Percentiles rank a stretch among this genome's conserved stretches.
Conservation (phyloP, 2,888 invertebrate genomes). For the Cremastinae sp. region DNA sequence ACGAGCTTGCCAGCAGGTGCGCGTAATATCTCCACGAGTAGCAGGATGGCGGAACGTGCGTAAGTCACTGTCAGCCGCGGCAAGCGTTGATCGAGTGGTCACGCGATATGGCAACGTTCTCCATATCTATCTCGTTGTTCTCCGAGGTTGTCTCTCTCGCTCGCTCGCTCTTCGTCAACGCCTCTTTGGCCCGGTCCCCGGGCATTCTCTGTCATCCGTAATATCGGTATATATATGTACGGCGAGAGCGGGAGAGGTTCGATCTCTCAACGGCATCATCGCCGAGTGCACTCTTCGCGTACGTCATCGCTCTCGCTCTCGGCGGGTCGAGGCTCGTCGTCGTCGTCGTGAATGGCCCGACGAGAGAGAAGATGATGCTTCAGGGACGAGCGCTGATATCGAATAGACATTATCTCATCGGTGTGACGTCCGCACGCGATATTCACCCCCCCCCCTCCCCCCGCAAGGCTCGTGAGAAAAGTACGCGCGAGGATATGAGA, state of each 20-base stretch:
- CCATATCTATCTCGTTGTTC: conserved; percentile 73
- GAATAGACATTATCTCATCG: no score
- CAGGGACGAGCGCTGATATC: neutral
- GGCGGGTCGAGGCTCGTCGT: neutral
- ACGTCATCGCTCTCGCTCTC: conserved; percentile 20
- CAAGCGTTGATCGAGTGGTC: conserved; percentile 78
- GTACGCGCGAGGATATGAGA: no score
- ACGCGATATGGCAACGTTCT: conserved; percentile 76
- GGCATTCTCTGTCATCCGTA: conserved; percentile 2
- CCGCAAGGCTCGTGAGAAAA: no score
- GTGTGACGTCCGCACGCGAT: no score
- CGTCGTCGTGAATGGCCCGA: neutral
- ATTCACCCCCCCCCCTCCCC: no score
- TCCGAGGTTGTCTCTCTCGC: conserved; percentile 68
- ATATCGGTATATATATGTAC: conserved; percentile 14
- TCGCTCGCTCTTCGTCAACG: conserved; percentile 42
- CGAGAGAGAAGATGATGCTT: neutral
- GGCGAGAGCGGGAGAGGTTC: conserved; percentile 29
- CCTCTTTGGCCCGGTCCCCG: conserved; percentile 10
- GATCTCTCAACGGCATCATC: conserved; percentile 30
- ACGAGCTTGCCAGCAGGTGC: conserved; percentile 65
- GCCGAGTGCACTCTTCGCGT: conserved; percentile 26
- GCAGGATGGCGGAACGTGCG: conserved; percentile 69
- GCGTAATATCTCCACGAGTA: conserved; percentile 73
- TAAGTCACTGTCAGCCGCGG: conserved; percentile 76